Conservation (phyloP, 1,140 invertebrate genomes). For the Drosophila sp. region DNA sequence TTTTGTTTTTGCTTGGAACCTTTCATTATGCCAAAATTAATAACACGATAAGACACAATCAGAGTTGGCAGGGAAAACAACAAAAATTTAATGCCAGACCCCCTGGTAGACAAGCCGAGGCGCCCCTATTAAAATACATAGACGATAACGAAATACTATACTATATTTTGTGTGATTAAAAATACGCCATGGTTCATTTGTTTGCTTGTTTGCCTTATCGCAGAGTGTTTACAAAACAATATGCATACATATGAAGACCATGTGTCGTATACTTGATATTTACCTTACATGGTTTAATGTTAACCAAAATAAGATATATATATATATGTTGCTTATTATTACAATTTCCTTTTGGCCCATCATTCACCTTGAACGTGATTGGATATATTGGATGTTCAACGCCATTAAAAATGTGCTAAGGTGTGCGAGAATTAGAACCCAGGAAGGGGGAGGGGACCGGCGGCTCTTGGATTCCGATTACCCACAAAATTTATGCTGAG, state of each 20-base stretch:
- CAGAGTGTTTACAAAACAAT: constrained; percentile 5
- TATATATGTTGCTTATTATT: constrained; percentile 2
- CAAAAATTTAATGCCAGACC: constrained; percentile 5
- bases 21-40: constrained; percentile 16
- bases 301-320: not conserved
- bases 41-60: constrained; percentile 18
- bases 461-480: constrained; percentile 44
- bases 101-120: not conserved
- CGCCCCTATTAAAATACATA: constrained; percentile 1
- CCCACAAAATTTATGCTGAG: constrained; percentile 51
- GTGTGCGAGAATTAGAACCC: constrained; percentile 28
- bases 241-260: not conserved
- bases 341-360: constrained; percentile 38
- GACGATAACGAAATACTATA: constrained; percentile 10
- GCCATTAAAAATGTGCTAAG: constrained; percentile 48
- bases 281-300: not conserved
- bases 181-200: constrained; percentile 4
- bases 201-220: constrained; percentile 5
- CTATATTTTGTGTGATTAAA: constrained; percentile 1
- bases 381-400: constrained; percentile 52
- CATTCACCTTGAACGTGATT: constrained; percentile 79
- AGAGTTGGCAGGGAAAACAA: not conserved
- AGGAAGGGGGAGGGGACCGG: not conserved
- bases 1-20: not conserved
- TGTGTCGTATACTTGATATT: constrained; percentile 4